These are phyloP conservation scores for Ectemnius lituratus DNA, from an alignment of 2,888 invertebrate genomes.

Conservation along the genomic window DNA sequence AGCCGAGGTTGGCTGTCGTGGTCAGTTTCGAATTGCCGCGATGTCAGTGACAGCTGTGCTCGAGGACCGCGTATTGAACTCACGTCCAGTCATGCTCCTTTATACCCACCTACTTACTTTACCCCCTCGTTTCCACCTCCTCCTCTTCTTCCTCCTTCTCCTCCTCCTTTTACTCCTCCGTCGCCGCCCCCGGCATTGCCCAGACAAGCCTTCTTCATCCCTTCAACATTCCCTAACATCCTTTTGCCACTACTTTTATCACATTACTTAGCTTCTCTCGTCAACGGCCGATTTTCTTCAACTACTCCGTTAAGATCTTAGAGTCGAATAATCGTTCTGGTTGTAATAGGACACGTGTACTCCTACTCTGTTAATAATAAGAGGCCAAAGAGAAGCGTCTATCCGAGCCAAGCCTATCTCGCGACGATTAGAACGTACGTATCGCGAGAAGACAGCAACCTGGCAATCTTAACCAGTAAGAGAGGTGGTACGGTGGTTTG, in stretches of 20 bases:
- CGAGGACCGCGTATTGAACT: slow-evolving; percentile 76
- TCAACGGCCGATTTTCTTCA: slow-evolving; percentile 17
- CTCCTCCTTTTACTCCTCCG: background rate
- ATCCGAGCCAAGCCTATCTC: too few relatives aligned
- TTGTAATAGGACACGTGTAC: slow-evolving; percentile 61
- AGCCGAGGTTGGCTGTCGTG: slow-evolving; percentile 74
- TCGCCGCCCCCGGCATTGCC: too few relatives aligned
- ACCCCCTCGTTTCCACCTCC: slow-evolving; percentile 22
- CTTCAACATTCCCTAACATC: slow-evolving; percentile 15
- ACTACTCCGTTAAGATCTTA: background rate
- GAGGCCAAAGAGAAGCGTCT: too few relatives aligned
- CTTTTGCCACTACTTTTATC: slow-evolving; percentile 15
- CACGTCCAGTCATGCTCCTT: slow-evolving; percentile 76
- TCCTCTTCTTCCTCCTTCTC: slow-evolving; percentile 16
- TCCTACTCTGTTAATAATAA: background rate
- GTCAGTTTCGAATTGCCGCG: slow-evolving; percentile 78
- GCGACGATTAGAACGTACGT: too few relatives aligned
- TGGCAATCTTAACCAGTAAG: too few relatives aligned
- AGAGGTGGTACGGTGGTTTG: too few relatives aligned
- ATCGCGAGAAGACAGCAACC: too few relatives aligned
- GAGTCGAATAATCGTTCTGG: slow-evolving; percentile 63
- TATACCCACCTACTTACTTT: slow-evolving; percentile 73
- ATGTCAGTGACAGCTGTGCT: slow-evolving; percentile 76
- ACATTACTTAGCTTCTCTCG: slow-evolving; percentile 32
- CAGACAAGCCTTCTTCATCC: background rate